A percentile compares a stretch with the other conserved stretches of the same genome.
These are phyloP conservation scores for Antheraea mylitta DNA, from an alignment of 1,140 invertebrate species.

Conservation along the genomic window DNA sequence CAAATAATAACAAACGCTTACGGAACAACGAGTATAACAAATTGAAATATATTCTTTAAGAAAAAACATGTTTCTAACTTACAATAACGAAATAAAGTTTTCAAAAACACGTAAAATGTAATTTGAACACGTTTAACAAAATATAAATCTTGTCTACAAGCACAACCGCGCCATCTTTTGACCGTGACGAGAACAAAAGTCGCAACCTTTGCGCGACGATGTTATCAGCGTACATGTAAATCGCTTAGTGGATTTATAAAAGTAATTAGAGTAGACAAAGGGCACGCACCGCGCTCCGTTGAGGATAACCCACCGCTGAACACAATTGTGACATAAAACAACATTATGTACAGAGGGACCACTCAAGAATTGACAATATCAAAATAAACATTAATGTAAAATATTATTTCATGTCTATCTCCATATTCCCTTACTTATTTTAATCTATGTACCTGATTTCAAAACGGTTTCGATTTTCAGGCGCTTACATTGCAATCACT, in stretches of 20 bases:
- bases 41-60: not conserved
- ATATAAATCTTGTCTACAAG: conserved; percentile 29
- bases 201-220: conserved; percentile 43
- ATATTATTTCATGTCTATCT: not conserved
- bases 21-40: no score
- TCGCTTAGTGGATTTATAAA: conserved; percentile 53
- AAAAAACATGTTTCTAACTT: not conserved
- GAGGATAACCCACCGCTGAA: conserved; percentile 5
- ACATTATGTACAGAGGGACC: not conserved
- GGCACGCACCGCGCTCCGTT: conserved; percentile 42
- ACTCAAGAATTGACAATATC: not conserved
- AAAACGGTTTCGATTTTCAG: no score
- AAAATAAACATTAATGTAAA: not conserved
- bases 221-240: conserved; percentile 43
- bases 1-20: no score
- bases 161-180: conserved; percentile 17
- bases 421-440: no score
- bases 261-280: conserved; percentile 55
- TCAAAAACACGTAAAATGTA: conserved; percentile 2
- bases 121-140: conserved; percentile 9
- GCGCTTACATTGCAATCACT: no score
- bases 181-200: conserved; percentile 46
- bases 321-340: conserved; percentile 1
- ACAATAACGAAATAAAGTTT: not conserved
- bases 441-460: no score